These are phyloP conservation scores for Crocodylus rhombifer DNA, from an alignment of 2,797 vertebrate genomes.

Conservation along the genomic window DNA sequence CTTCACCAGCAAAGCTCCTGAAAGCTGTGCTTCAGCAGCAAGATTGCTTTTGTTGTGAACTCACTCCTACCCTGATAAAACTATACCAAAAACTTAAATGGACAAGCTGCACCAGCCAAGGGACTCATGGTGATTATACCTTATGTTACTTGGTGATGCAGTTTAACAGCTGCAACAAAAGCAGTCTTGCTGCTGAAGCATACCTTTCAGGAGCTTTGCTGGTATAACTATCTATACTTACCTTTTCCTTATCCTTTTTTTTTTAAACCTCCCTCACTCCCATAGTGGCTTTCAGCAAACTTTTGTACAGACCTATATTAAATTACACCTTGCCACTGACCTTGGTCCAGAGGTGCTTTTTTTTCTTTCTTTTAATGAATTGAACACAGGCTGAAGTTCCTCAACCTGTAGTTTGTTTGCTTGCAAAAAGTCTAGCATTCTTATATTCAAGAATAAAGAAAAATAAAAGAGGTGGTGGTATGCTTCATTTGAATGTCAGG, in stretches of 20 bases:
- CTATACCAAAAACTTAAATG: no score
- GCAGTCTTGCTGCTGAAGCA: background rate
- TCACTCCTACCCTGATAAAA: background rate
- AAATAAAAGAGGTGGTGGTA: background rate
- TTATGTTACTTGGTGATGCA: background rate
- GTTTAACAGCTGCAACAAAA: background rate
- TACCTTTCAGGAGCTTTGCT: background rate
- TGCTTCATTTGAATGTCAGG: background rate
- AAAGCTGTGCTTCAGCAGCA: background rate
- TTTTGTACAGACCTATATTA: constrained; percentile 16
- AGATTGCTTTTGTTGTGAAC: constrained; percentile 29
- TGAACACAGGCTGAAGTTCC: background rate
- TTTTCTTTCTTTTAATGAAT: background rate
- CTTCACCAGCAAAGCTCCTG: constrained; percentile 17
- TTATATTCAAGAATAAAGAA: background rate
- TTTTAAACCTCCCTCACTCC: background rate
- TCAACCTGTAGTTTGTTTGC: background rate
- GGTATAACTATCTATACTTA: background rate
- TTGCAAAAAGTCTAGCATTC: background rate
- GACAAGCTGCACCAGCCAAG: no score
- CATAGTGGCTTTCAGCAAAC: background rate
- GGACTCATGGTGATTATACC: no score
- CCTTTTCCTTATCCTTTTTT: background rate
- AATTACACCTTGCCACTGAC: background rate
- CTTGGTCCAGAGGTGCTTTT: background rate